phyloP scores from a whole-genome alignment of 2,888 invertebrate genomes.

The Platycheirus albimanus region DNA sequence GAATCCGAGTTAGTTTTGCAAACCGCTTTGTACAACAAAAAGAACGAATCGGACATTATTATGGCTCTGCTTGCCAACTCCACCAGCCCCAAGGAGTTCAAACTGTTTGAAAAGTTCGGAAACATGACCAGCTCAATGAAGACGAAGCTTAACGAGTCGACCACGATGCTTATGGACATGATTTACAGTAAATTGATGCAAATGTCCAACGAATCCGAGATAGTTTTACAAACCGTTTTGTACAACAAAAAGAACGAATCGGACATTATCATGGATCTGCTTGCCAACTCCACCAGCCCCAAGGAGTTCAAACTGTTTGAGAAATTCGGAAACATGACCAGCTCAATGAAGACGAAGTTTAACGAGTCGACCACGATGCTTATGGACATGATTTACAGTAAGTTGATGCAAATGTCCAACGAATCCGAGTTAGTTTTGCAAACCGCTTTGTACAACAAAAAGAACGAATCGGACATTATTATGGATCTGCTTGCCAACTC shows the following conservation, averaged over 20 bases:
- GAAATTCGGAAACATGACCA: constrained; percentile 2
- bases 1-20: not conserved
- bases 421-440: not conserved
- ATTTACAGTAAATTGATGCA: not conserved
- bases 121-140: not conserved
- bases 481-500: not conserved
- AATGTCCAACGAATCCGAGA: not conserved
- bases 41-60: constrained; percentile 9
- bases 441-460: not conserved
- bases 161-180: not conserved
- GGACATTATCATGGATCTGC: not conserved
- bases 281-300: not conserved
- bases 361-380: not conserved
- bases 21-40: not conserved
- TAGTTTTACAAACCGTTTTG: not conserved
- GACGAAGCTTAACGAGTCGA: not conserved
- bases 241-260: constrained; percentile 13
- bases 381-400: not conserved
- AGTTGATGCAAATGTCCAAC: not conserved
- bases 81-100: not conserved
- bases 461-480: constrained; percentile 4
- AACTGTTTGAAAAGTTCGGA: not conserved
- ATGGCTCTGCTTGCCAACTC: not conserved
- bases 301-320: not conserved
- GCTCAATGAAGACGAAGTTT: not conserved